Evolutionary conservation across 2,797 vertebrate species (phyloP).

Genomic region (Siniperca undulata): DNA sequence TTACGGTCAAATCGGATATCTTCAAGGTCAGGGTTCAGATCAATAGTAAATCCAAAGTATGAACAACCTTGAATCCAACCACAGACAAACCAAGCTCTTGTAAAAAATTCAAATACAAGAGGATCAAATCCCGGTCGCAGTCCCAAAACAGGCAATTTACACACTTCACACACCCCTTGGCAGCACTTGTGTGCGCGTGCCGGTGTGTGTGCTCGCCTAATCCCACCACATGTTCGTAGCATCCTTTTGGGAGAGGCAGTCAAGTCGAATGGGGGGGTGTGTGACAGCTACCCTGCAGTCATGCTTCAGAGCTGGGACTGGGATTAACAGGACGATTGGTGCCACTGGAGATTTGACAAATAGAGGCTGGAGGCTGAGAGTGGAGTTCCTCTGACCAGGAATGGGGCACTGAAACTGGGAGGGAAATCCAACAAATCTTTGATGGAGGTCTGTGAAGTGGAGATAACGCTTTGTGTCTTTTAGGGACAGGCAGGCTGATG

Average conservation of each 20-base stretch:
- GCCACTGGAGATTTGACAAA: conserved; percentile 61
- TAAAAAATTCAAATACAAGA: conserved; percentile 27
- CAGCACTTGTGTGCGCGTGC: conserved; percentile 46
- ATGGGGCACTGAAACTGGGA: conserved; percentile 52
- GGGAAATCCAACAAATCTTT: conserved; percentile 71
- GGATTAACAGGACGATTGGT: conserved; percentile 72
- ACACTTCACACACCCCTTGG: conserved; percentile 65
- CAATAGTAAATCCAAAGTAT: conserved; percentile 45
- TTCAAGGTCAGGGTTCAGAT: conserved; percentile 31
- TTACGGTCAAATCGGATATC: conserved; percentile 52
- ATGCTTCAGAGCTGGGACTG: conserved; percentile 66
- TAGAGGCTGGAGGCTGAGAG: conserved; percentile 48
- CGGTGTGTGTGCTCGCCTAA: conserved; percentile 62
- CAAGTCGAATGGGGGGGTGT: conserved; percentile 33
- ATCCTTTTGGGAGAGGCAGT: conserved; percentile 70
- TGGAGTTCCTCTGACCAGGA: conserved; percentile 55
- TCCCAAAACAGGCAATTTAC: conserved; percentile 52
- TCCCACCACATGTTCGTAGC: conserved; percentile 75
- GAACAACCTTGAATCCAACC: conserved; percentile 33
- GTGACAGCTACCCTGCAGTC: conserved; percentile 66
- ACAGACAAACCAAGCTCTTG: conserved; percentile 5
- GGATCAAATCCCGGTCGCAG: conserved; percentile 49
- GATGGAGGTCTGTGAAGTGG: conserved; percentile 66
- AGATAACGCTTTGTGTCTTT: conserved; percentile 69
- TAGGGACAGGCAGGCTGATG: conserved; percentile 35